Evolutionary conservation across 64 coral and sea anemone genomes (phyloP).

Genomic region (Montipora capricornis): DNA sequence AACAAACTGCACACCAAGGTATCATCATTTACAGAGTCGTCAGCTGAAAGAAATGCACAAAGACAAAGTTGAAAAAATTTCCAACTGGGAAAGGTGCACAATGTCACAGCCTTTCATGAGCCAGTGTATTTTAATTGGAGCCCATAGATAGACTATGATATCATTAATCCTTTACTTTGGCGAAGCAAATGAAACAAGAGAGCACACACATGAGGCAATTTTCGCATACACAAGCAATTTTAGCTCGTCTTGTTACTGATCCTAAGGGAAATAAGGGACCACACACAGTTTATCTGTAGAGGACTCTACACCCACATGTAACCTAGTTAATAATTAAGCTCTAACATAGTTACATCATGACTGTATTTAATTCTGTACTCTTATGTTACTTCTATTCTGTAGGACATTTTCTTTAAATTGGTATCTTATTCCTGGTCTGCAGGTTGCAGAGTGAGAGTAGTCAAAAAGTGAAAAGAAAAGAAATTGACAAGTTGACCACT

Average conservation of each 20-base stretch:
- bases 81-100: neutral
- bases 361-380: neutral
- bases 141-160: neutral
- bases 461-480: too few relatives aligned
- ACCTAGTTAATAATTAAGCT: neutral
- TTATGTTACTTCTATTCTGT: neutral
- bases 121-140: neutral
- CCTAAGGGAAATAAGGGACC: neutral
- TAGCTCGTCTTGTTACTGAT: neutral
- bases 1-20: conserved; percentile 19
- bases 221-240: neutral
- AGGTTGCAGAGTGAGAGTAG: neutral
- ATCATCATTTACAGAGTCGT: neutral
- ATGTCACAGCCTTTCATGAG: neutral
- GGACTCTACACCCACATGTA: neutral
- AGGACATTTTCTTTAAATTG: neutral
- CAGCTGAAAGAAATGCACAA: neutral
- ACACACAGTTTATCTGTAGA: neutral
- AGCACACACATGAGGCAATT: neutral
- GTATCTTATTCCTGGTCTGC: neutral
- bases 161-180: neutral
- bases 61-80: neutral
- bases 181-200: neutral
- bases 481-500: too few relatives aligned
- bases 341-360: neutral